Percentiles rank a stretch among this genome's conserved stretches.
Conservation (phyloP, 2,113 vertebrate genomes). For the Pelecanoides urinatrix region DNA sequence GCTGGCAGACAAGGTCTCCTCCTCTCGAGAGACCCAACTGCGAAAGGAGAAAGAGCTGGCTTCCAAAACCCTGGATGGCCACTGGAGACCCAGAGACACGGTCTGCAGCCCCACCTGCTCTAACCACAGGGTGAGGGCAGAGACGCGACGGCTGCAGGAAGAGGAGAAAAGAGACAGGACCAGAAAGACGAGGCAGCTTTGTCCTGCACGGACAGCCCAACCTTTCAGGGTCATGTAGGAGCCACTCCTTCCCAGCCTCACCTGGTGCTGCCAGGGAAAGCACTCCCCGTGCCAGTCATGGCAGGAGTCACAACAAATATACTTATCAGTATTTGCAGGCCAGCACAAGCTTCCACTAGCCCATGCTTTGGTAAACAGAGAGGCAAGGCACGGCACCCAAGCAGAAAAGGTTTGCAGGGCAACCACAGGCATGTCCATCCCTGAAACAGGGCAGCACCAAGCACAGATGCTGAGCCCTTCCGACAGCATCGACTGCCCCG, state of each 20-base stretch:
- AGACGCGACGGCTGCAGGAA: rapidly evolving
- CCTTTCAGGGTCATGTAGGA: neutral
- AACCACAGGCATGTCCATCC: too few relatives aligned
- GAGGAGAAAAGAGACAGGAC: neutral
- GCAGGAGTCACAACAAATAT: neutral
- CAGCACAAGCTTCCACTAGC: neutral
- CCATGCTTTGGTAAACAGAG: neutral
- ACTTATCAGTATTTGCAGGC: neutral
- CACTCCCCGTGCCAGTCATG: neutral
- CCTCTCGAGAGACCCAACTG: neutral
- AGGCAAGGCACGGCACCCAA: neutral
- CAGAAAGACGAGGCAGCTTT: neutral
- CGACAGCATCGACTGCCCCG: neutral
- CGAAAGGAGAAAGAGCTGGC: neutral
- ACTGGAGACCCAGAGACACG: neutral
- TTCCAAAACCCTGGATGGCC: neutral
- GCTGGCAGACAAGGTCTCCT: neutral
- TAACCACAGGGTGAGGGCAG: neutral
- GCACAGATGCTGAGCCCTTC: neutral
- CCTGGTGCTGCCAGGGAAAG: neutral
- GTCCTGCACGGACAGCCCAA: rapidly evolving
- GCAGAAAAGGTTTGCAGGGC: neutral
- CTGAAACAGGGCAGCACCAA: neutral
- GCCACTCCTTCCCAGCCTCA: neutral
- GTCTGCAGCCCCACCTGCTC: neutral